phyloP scores from a whole-genome alignment of 2,888 invertebrate species.

The Drosophila barbarae region DNA sequence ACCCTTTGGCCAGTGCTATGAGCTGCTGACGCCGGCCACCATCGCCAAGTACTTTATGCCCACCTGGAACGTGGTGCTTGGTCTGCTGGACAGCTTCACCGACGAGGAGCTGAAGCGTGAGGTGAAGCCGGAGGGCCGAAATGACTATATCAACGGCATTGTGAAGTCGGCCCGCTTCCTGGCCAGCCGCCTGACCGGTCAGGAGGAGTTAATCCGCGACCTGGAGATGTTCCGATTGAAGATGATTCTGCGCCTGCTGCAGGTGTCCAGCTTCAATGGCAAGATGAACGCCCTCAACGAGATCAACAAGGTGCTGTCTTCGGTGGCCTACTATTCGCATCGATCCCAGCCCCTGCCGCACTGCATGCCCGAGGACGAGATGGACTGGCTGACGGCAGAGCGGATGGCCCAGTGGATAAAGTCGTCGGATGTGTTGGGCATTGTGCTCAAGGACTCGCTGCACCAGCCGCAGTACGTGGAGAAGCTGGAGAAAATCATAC shows the following conservation, averaged over 20 bases:
- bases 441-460: conserved; percentile 95
- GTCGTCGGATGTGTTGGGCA: conserved; percentile 96
- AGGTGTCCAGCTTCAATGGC: conserved; percentile 98
- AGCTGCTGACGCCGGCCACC: conserved; percentile 92
- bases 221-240: conserved; percentile 97
- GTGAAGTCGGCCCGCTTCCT: conserved; percentile 95
- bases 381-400: conserved; percentile 95
- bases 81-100: conserved; percentile 93
- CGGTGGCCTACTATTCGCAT: conserved; percentile 93
- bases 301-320: conserved; percentile 96
- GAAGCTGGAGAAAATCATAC: conserved; percentile 96
- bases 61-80: conserved; percentile 94
- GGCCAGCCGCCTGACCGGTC: conserved; percentile 90
- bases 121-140: conserved; percentile 95
- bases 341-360: conserved; percentile 83
- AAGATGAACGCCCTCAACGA: conserved; percentile 99
- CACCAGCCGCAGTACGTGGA: conserved; percentile 99
- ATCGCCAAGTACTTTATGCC: conserved; percentile 96
- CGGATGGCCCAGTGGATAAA: conserved; percentile 98
- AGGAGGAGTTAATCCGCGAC: conserved; percentile 86
- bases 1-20: conserved; percentile 95
- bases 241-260: conserved; percentile 95
- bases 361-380: conserved; percentile 87
- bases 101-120: conserved; percentile 98
- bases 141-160: conserved; percentile 96